Evolutionary conservation across 2,797 vertebrate genomes (phyloP), one percentile per base, ranked within the genome.

Genomic region (Iguana delicatissima): DNA sequence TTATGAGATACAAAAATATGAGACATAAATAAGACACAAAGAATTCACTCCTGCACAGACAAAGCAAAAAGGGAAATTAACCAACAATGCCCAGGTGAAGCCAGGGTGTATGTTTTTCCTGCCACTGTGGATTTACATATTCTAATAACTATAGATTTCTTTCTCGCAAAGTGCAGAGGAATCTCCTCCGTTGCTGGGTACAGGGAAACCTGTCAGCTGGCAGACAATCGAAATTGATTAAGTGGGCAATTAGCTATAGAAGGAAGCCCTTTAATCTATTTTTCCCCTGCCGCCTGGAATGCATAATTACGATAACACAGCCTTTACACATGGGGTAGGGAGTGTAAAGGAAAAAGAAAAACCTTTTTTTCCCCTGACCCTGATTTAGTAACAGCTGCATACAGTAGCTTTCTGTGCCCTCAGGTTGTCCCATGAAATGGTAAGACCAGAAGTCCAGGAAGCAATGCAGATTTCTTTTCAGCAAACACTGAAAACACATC

Each of bases 261-360:
- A 87, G 85, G 85, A 87, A 91, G 72, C 86, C 50, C 52, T 84
- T 87, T 72, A 87, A 91, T 84, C 69, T 57, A 22, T 69, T 35
- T 91, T 32, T 87, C 80, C 38, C 80, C 50, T 72, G 35, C n/a
- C 55, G 46, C 55, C 84, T 74, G 57, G 46, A 86, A 35, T 64
- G 7, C 80, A 84, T 84, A 79, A 35, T 59, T 5, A 77, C 32
- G 32, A 64, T 46, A 67, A 16, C 20, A 59, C 50, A 46, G 29
- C 35, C 57, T 76, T 87, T 57, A 32, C 42, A 87, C 64, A 52
- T 38, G 46, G 16, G 24, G 55, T 35, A 55, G 26, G 22, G 24
- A 12, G 35, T 16, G 18, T 59, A 35, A 26, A 38, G 24, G n/a
- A 24, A 46, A n/a, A 24, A 74, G 29, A 62, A 20, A 29, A 22